These are phyloP conservation scores for Parauchenoglanis ngamensis DNA, from an alignment of 2,797 vertebrate species.

Conservation along the genomic window DNA sequence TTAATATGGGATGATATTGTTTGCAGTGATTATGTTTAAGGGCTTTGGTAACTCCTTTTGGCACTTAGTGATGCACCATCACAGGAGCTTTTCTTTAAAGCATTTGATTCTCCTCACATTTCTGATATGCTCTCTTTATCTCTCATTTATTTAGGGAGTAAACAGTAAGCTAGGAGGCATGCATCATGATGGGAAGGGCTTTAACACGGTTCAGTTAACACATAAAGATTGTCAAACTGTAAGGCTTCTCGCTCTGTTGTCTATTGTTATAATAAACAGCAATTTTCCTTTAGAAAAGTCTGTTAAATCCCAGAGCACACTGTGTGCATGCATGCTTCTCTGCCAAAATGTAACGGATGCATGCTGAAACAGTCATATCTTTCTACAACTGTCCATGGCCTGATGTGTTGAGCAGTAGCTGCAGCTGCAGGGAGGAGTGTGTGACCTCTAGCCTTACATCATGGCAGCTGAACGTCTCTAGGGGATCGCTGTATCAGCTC, in stretches of 20 bases:
- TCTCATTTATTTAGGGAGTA: neutral
- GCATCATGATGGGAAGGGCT: neutral
- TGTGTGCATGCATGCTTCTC: conserved; percentile 6
- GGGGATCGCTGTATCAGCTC: conserved; percentile 60
- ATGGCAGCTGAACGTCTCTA: conserved; percentile 68
- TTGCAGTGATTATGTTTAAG: conserved; percentile 27
- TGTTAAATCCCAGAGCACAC: conserved; percentile 23
- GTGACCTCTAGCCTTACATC: conserved; percentile 64
- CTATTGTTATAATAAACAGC: conserved; percentile 11
- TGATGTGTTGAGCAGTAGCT: conserved; percentile 19
- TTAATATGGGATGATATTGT: neutral
- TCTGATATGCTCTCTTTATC: neutral
- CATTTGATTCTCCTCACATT: conserved; percentile 17
- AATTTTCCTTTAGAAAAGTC: conserved; percentile 18
- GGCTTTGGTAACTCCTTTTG: conserved; percentile 44
- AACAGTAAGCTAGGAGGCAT: neutral
- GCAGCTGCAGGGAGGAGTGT: conserved; percentile 24
- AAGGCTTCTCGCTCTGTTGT: conserved; percentile 41
- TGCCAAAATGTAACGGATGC: neutral
- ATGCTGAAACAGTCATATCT: conserved; percentile 1
- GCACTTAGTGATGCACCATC: conserved; percentile 46
- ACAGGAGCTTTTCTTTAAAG: conserved; percentile 7
- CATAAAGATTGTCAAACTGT: conserved; percentile 35
- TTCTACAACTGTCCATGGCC: neutral
- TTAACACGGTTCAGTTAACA: conserved; percentile 27